Evolutionary conservation across 2,888 invertebrate species (phyloP).

Genomic region (Rapana venosa): DNA sequence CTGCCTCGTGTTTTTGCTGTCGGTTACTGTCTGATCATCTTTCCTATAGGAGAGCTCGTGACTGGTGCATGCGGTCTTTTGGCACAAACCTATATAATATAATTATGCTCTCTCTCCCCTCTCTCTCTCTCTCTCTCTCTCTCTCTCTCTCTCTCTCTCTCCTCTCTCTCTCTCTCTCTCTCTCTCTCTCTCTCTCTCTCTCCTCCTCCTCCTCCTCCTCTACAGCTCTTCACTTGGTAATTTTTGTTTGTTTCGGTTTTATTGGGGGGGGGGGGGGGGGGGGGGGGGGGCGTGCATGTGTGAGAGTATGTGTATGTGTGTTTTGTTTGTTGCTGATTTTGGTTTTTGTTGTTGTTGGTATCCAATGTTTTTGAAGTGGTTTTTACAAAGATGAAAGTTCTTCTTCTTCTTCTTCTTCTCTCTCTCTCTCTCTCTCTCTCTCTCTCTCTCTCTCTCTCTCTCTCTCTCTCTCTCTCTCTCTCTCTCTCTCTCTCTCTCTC

Average conservation of each 20-base stretch:
- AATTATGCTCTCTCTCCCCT: background rate
- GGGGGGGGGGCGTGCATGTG: background rate
- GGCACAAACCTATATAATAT: background rate
- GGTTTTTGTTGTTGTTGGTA: too few species aligned
- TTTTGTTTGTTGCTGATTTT: background rate
- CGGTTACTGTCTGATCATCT: background rate
- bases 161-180: background rate
- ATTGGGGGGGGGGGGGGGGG: too few species aligned
- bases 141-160: background rate
- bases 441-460: slow-evolving; percentile 1
- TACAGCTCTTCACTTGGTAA: background rate
- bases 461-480: background rate
- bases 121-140: background rate
- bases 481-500: background rate
- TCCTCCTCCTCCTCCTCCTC: background rate
- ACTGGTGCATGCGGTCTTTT: background rate
- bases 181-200: slow-evolving; percentile 15
- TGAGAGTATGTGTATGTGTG: background rate
- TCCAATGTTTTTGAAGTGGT: too few species aligned
- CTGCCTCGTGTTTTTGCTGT: background rate
- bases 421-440: background rate
- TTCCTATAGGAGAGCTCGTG: background rate
- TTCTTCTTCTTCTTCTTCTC: background rate
- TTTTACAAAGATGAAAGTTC: too few species aligned
- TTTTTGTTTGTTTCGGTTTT: background rate